A percentile compares a stretch with the other conserved stretches of the same genome.
These are phyloP conservation scores for Pasiphila rectangulata DNA, from an alignment of 2,888 invertebrate species.

Conservation along the genomic window DNA sequence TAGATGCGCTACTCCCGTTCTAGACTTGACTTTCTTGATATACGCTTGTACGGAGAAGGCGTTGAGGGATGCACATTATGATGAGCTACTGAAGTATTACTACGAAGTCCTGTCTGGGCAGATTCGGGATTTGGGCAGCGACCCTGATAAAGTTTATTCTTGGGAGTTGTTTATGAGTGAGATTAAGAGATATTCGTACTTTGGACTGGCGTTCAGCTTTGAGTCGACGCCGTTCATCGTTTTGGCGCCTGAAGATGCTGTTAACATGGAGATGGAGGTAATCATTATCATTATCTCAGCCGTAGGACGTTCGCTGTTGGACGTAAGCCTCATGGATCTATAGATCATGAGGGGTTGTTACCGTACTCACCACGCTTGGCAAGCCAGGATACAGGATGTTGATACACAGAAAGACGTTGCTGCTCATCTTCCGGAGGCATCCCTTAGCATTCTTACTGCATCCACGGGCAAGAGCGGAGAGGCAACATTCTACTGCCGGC, in stretches of 20 bases:
- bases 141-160: constrained; percentile 78
- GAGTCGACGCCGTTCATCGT: constrained; percentile 82
- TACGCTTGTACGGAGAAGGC: constrained; percentile 82
- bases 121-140: constrained; percentile 81
- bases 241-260: constrained; percentile 79
- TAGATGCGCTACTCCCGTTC: constrained; percentile 78
- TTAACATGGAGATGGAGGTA: constrained; percentile 64
- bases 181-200: constrained; percentile 77
- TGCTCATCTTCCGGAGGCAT: too few species aligned
- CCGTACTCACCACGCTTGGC: too few species aligned
- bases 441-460: too few species aligned
- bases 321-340: too few species aligned
- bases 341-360: too few species aligned
- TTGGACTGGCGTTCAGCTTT: constrained; percentile 81
- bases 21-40: constrained; percentile 79
- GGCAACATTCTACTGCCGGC: too few species aligned
- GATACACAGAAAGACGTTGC: too few species aligned
- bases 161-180: constrained; percentile 75
- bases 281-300: too few species aligned
- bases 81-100: constrained; percentile 82
- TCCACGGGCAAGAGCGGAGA: too few species aligned
- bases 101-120: constrained; percentile 76
- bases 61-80: constrained; percentile 79
- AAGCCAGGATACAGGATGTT: too few species aligned
- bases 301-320: too few species aligned